Percentiles rank a stretch among this genome's conserved stretches.
These are phyloP conservation scores for Martes flavigula DNA, from an alignment of 2,797 vertebrate species.

Conservation along the genomic window DNA sequence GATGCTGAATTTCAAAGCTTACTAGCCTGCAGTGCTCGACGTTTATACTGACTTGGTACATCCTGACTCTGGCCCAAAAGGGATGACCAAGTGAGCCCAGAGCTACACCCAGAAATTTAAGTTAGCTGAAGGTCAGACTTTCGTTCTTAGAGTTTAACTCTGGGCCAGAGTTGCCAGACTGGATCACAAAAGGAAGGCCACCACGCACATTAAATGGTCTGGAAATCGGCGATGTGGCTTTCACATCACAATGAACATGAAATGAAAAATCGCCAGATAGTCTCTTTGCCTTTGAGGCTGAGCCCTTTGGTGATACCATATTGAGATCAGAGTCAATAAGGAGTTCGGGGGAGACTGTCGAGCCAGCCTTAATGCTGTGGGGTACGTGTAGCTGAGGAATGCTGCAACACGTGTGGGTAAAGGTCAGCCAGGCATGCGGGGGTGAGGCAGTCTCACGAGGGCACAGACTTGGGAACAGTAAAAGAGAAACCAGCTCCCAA, in stretches of 20 bases:
- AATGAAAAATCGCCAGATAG: background rate
- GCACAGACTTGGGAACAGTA: background rate
- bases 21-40: background rate
- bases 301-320: background rate
- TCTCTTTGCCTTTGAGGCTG: background rate
- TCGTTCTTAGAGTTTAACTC: background rate
- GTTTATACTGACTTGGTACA: conserved; percentile 1
- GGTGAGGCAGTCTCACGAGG: background rate
- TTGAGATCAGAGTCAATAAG: background rate
- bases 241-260: conserved; percentile 6
- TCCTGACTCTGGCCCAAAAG: background rate
- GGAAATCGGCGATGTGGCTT: background rate
- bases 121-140: background rate
- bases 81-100: background rate
- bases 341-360: background rate
- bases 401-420: background rate
- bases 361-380: background rate
- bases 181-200: background rate
- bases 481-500: background rate
- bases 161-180: background rate
- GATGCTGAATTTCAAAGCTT: background rate
- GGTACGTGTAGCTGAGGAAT: background rate
- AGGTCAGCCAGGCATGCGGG: background rate
- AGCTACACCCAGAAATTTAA: background rate
- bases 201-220: background rate